Evolutionary conservation across 2,113 vertebrate species (phyloP), one percentile per base, ranked within the genome.

Genomic region (Symphodus melops): DNA sequence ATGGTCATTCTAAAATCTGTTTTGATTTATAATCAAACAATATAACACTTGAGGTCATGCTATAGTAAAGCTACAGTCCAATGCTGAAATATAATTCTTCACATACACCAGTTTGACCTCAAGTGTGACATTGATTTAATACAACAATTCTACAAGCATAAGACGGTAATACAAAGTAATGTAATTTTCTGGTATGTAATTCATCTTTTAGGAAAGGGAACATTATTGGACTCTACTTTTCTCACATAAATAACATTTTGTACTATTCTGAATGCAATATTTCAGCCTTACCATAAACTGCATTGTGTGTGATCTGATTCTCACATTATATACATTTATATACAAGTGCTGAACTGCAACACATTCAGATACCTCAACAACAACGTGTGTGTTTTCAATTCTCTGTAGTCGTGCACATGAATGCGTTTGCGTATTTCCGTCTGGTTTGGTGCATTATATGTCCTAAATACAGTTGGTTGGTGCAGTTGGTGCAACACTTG

Each of bases 161-260:
- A 33, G 28, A 5, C 4, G 6, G 28, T 33, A 4, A 33, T 33
- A 5, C 0, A 33, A 33, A 33, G 28, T 2, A 33, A 33, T 33
- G 6, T 5, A 33, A 33, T 33, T 53, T 63, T 63, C 53, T 44
- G 20, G 20, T 20, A 1, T 19, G 8, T 52, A 54, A 62, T 77
- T 58, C 83, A 79, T 82, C 68, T 86, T 72, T 74, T 51, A 82
- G 44, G 23, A 21, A 76, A 21, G 9, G 64, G 19, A 68, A 49
- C 73, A 48, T 33, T 46, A 54, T 36, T 63, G 36, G 44, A 44
- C 46, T 59, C 10, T 25, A 13, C 58, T 53, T 12, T 28, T 68
- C 14, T 60, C 59, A 12, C 66, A 68, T 56, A 56, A 77, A 20
- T 53, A 57, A 49, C 46, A 51, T 11, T 72, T 51, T 63, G 48